Evolutionary conservation across 2,888 invertebrate genomes (phyloP), one percentile per base, ranked within the genome.

Genomic region (Flexamia atlantica): DNA sequence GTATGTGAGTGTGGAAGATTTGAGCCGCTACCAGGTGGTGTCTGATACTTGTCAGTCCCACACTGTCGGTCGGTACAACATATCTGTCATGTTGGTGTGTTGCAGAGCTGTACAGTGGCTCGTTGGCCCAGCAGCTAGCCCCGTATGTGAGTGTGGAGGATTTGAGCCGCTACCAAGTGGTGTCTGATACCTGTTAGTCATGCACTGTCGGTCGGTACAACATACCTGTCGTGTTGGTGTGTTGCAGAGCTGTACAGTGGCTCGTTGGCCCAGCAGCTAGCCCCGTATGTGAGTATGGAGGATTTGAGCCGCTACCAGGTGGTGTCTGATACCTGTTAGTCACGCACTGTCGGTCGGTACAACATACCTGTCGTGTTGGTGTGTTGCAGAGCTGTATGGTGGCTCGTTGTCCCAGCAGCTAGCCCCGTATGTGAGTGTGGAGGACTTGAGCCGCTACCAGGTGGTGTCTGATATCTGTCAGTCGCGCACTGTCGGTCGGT

Each of bases 31-130:
- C 74, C n/a, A 70, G 30, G 86, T 87, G 9, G 72, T 85, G 4
- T 76, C 85, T 42, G 83, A 85, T 10, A 81, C 85, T 10, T 28
- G 84, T 40, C 42, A 50, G 85, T 64, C 84, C 82, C 64, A 79
- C 81, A 32, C 64, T 53, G 32, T 87, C 86, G 82, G 85, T 82
- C 72, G 86, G n/a, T 88, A 86, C 83, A 86, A 81, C 42, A 81
- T 88, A 20, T 88, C 87, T 84, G 88, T 88, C 12, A 85, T 89
- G n/a, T n/a, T n/a, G n/a, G n/a, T n/a, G n/a, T 50, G 50, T 72
- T 86, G 5, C 46, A 74, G 74, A 74, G 46, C 46, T 74, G 74
- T 74, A 74, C 74, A 74, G 28, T 42, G 74, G 76, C 40, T n/a
- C 46, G 53, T 28, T 87, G 86, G 32, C 64, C 81, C 74, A 83